These are phyloP conservation scores for Siderastrea siderea DNA, from an alignment of 92 coral and sea anemone genomes.

Conservation along the genomic window DNA sequence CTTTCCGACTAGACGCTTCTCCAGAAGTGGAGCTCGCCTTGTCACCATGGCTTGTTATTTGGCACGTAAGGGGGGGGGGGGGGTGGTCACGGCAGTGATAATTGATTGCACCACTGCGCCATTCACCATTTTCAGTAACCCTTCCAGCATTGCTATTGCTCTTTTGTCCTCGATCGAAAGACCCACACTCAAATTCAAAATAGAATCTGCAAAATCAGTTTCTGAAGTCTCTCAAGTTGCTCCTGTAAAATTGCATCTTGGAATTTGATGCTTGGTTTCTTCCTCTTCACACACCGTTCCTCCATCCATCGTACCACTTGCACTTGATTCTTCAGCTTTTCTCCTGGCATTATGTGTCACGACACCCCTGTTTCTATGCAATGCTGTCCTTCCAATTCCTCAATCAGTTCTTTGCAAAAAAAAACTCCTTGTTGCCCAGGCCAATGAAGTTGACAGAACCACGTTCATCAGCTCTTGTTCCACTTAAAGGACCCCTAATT, in stretches of 20 bases:
- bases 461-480: constrained; percentile 8
- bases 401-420: constrained; percentile 14
- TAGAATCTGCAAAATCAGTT: constrained; percentile 35
- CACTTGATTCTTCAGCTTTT: background rate
- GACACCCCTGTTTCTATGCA: background rate
- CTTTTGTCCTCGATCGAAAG: constrained; percentile 27
- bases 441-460: constrained; percentile 47
- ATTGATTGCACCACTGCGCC: constrained; percentile 19
- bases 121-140: constrained; percentile 16
- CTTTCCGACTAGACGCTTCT: constrained; percentile 50
- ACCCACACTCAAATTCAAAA: constrained; percentile 3
- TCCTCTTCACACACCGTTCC: constrained; percentile 18
- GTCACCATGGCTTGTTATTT: constrained; percentile 54
- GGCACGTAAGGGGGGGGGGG: constrained; percentile 66
- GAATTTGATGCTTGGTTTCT: constrained; percentile 23
- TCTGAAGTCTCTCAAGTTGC: constrained; percentile 60
- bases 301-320: background rate
- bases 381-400: background rate
- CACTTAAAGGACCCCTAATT: constrained; percentile 67
- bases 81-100: constrained; percentile 60
- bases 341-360: background rate
- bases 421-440: constrained; percentile 34
- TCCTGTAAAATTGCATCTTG: constrained; percentile 47
- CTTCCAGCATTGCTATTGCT: constrained; percentile 16
- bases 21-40: constrained; percentile 49